Base-by-base conservation (phyloP, 2,113 vertebrate species). In the Thermophis baileyi region DNA sequence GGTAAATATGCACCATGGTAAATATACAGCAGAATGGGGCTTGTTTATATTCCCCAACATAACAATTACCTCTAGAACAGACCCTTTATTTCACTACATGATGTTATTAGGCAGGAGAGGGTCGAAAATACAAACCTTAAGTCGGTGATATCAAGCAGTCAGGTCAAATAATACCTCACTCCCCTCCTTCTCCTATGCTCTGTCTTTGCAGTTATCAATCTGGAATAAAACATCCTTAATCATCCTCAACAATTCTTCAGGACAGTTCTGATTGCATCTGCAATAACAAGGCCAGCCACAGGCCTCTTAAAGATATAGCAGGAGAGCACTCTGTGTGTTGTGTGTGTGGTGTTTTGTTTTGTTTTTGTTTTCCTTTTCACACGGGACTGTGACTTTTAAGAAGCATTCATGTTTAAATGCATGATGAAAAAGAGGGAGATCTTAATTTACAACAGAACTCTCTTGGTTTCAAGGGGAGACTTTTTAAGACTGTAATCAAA, bases 1-100 rank as follows among this genome's bases (percentile, higher is more conserved):
- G 97, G 97, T 98, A 98, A 98, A 98, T 97, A 97, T 97, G 95
- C 95, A 95, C 96, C 96, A 86, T 96, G 96, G 96, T 97, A 98
- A 97, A 97, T 97, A 98, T 97, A 98, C 96, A 96, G 95, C 96
- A 97, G 96, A 97, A 97, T 94, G 91, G 92, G 95, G 95, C 95
- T 97, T 98, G 97, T 97, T 98, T 97, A 97, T 97, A 97, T 97
- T 97, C 96, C 51, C 96, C 96, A 97, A 97, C 97, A 97, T 97
- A 98, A 98, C 97, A 98, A 97, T 98, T 98, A 97, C 96, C 96
- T 97, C 94, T 93, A 96, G 97, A 98, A 97, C 16, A 92, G 97
- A 96, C 92, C 89, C 94, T 97, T 98, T 97, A 97, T 98, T 97
- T 97, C 97, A 97, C 95, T 97, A 95, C 96, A 95, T 91, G 94